Evolutionary conservation across 1,140 invertebrate species (phyloP).

Genomic region (Pseudachorutes palmiensis): DNA sequence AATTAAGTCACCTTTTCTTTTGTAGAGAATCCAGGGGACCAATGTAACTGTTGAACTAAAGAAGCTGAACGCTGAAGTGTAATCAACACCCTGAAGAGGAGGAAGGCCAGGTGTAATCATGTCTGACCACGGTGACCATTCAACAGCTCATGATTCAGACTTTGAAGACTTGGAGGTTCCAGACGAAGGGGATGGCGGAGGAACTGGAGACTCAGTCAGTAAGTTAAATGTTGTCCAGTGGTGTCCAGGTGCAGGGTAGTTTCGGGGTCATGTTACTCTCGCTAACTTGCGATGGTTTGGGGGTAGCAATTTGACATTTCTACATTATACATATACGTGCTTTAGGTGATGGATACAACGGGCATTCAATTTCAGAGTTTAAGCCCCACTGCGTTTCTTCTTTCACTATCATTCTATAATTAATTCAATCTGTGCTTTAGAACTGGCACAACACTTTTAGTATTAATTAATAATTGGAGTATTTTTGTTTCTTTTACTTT

Average conservation of each 20-base stretch:
- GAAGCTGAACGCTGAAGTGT: too few species aligned
- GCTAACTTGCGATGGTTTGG: not conserved
- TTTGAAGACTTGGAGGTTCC: conserved; percentile 27
- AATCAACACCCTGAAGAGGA: too few species aligned
- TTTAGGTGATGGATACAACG: not conserved
- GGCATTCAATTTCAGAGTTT: not conserved
- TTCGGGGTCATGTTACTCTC: not conserved
- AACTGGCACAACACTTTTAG: not conserved
- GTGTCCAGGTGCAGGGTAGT: too few species aligned
- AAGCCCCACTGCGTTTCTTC: too few species aligned
- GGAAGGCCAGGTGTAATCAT: too few species aligned
- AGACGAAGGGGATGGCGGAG: conserved; percentile 22
- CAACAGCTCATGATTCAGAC: conserved; percentile 24
- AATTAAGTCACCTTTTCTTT: too few species aligned
- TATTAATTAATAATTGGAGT: not conserved
- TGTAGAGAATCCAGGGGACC: too few species aligned
- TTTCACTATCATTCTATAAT: too few species aligned
- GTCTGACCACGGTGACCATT: too few species aligned
- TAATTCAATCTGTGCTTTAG: too few species aligned
- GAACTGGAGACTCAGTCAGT: conserved; percentile 21
- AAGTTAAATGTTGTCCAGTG: conserved; percentile 4
- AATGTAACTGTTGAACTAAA: too few species aligned
- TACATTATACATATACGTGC: not conserved
- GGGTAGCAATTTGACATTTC: not conserved
- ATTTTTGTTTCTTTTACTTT: not conserved